Base-by-base conservation (phyloP, 1,140 invertebrate genomes). In the Papilio aristodemus region DNA sequence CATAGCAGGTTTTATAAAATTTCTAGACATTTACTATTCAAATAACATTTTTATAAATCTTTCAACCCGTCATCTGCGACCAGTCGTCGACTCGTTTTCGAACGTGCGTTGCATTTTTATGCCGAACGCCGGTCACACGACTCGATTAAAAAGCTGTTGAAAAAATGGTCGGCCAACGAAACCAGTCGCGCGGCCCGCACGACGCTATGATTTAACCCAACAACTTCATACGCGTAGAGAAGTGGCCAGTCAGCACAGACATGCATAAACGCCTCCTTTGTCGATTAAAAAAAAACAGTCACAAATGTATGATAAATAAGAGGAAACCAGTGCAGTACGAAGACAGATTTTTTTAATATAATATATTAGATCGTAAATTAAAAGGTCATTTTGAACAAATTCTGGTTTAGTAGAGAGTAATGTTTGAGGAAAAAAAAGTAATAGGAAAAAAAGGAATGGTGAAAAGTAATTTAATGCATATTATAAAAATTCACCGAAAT, bases 21-120 rank as follows among this genome's bases (percentile, higher is more conserved):
- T 41, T 59, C 46, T 58, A 58, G 25, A 25, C 50, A 50, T 70
- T 72, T 74, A 54, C 60, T 69, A 74, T 69, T 67, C 66, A 67
- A 73, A 58, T 68, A 69, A 71, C 22, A 68, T 70, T 71, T 67
- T 68, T 73, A 71, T 70, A 74, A 77, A 68, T 70, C 67, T 38
- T 70, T 71, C 46, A 70, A 67, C 71, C 62, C 58, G 71, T 36
- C 54, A 43, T n/a, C 69, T 58, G 71, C 22, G 60, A n/a, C n/a
- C 43, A 59, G 73, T 64, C 71, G 76, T 74, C 71, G 73, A 69
- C 70, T 67, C 39, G 70, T 70, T 71, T 72, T n/a, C 41, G 69
- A 72, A 76, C 75, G 74, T 71, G 71, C 63, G 74, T 80, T 77
- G 78, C 78, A 81, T 83, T 78, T 80, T 81, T 78, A 78, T 75